Conservation (phyloP, 1,140 invertebrate genomes). For the Philaenus spumarius region DNA sequence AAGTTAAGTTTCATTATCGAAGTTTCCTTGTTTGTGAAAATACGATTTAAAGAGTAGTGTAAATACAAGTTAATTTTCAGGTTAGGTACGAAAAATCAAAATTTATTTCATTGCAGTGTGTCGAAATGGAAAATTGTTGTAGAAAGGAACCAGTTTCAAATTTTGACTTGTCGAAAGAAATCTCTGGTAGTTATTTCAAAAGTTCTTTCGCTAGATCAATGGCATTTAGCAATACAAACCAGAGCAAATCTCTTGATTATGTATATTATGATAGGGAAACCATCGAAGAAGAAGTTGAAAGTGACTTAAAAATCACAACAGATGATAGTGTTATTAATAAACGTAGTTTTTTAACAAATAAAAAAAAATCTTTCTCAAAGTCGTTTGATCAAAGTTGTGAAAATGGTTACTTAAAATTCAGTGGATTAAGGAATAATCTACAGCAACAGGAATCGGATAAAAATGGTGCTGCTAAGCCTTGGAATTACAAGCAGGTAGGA, state of each 20-base stretch:
- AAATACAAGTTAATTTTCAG: no score
- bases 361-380: slow-evolving; percentile 11
- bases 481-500: slow-evolving; percentile 27
- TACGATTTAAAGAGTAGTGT: no score
- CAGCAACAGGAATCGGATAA: slow-evolving; percentile 3
- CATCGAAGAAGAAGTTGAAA: slow-evolving; percentile 27
- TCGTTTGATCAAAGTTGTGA: slow-evolving; percentile 15
- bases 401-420: slow-evolving; percentile 4
- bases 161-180: slow-evolving; percentile 41
- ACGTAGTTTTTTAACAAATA: slow-evolving; percentile 1
- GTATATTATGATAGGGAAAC: slow-evolving; percentile 31
- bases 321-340: not conserved
- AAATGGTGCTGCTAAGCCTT: slow-evolving; percentile 23
- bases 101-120: no score
- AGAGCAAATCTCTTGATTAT: slow-evolving; percentile 41
- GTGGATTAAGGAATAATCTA: slow-evolving; percentile 7
- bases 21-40: no score
- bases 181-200: slow-evolving; percentile 41
- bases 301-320: not conserved
- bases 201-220: slow-evolving; percentile 42
- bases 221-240: slow-evolving; percentile 35
- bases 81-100: no score
- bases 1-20: no score
- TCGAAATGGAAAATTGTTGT: no score
- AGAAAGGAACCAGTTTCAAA: slow-evolving; percentile 22